phyloP scores from a whole-genome alignment of 2,797 vertebrate species.

The Liparis tanakae region DNA sequence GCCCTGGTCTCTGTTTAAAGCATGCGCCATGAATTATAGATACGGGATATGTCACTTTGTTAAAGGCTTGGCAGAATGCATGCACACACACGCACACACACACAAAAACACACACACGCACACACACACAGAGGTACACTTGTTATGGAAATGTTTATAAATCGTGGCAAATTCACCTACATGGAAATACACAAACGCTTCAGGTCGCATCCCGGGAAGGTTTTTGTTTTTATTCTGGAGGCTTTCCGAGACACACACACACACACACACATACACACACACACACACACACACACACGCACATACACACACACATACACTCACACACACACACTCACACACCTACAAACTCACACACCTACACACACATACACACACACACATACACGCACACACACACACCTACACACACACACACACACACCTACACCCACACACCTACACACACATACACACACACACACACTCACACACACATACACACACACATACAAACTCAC shows the following conservation, averaged over 20 bases:
- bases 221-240: slow-evolving; percentile 36
- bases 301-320: slow-evolving; percentile 42
- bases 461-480: slow-evolving; percentile 37
- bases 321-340: no score
- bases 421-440: slow-evolving; percentile 28
- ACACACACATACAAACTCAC: no score
- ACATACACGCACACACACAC: slow-evolving; percentile 33
- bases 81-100: slow-evolving; percentile 12
- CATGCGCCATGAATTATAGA: slow-evolving; percentile 78
- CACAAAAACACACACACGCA: slow-evolving; percentile 6
- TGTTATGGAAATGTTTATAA: slow-evolving; percentile 27
- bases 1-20: slow-evolving; percentile 74
- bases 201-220: slow-evolving; percentile 36
- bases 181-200: slow-evolving; percentile 19
- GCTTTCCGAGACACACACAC: slow-evolving; percentile 43
- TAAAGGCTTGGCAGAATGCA: slow-evolving; percentile 37
- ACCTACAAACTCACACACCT: slow-evolving; percentile 27
- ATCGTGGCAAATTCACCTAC: slow-evolving; percentile 5
- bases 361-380: background rate
- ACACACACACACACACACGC: slow-evolving; percentile 9
- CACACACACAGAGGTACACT: slow-evolving; percentile 6
- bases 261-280: slow-evolving; percentile 1
- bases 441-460: background rate
- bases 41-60: slow-evolving; percentile 69
- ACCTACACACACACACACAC: no score